Evolutionary conservation across 2,797 vertebrate genomes (phyloP).

Genomic region (Microctenopoma steveboyesi): DNA sequence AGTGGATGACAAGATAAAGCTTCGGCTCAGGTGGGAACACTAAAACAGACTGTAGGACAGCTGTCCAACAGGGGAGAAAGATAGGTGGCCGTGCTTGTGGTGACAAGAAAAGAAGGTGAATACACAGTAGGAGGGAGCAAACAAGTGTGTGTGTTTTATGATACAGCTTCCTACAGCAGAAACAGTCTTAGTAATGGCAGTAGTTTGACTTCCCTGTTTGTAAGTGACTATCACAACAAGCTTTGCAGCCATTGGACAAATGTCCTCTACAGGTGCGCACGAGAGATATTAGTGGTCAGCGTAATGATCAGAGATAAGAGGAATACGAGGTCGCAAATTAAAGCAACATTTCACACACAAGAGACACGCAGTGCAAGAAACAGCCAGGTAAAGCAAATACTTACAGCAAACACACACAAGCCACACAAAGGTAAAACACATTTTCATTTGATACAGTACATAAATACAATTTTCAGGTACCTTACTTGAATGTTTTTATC

Average conservation of each 20-base stretch:
- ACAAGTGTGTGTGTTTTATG: slow-evolving; percentile 19
- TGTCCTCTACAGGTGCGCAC: slow-evolving; percentile 26
- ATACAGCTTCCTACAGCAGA: neutral
- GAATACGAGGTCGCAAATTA: slow-evolving; percentile 1
- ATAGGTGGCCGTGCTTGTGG: slow-evolving; percentile 13
- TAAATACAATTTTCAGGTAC: too few species aligned
- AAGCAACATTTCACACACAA: slow-evolving; percentile 1
- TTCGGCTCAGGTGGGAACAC: slow-evolving; percentile 18
- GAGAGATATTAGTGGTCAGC: slow-evolving; percentile 15
- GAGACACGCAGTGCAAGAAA: too few species aligned
- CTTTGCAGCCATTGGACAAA: slow-evolving; percentile 2
- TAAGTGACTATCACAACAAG: neutral
- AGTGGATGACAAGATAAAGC: slow-evolving; percentile 46
- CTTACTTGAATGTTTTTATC: too few species aligned
- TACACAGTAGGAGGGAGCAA: slow-evolving; percentile 22
- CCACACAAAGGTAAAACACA: too few species aligned
- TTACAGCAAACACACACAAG: too few species aligned
- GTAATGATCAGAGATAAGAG: slow-evolving; percentile 42
- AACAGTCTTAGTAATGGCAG: slow-evolving; percentile 2
- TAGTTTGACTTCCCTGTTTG: slow-evolving; percentile 8
- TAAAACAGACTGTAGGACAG: slow-evolving; percentile 40
- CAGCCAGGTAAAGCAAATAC: too few species aligned
- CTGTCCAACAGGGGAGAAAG: slow-evolving; percentile 47
- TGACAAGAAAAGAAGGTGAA: slow-evolving; percentile 33
- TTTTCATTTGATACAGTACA: too few species aligned